These are phyloP conservation scores for Hycleus cichorii DNA, from an alignment of 1,140 invertebrate species.

Conservation along the genomic window DNA sequence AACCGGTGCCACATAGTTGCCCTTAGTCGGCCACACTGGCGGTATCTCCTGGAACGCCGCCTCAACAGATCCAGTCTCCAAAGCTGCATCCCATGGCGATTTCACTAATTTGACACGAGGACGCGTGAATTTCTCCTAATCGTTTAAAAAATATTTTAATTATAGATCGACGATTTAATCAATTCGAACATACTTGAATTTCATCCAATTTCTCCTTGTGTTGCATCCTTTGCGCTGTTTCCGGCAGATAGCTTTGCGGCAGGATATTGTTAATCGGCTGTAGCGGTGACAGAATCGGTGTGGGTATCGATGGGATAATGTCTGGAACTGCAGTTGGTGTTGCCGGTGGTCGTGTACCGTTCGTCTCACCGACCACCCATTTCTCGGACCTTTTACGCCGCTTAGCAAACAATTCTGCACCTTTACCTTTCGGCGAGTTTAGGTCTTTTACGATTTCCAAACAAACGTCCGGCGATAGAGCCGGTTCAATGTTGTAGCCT, in stretches of 20 bases:
- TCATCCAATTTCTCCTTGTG: slow-evolving; percentile 48
- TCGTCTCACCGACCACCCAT: slow-evolving; percentile 76
- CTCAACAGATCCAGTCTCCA: slow-evolving; percentile 62
- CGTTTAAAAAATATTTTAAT: background rate
- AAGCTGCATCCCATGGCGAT: slow-evolving; percentile 67
- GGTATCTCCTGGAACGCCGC: slow-evolving; percentile 53
- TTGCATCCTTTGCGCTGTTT: slow-evolving; percentile 41
- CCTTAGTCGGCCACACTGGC: slow-evolving; percentile 32
- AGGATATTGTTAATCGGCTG: slow-evolving; percentile 37
- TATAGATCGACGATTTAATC: too few relatives aligned
- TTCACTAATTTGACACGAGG: slow-evolving; percentile 55
- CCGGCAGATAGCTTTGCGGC: slow-evolving; percentile 41
- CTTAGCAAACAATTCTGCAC: slow-evolving; percentile 81
- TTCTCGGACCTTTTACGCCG: slow-evolving; percentile 77
- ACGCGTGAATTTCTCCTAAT: slow-evolving; percentile 51
- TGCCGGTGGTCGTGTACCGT: slow-evolving; percentile 26
- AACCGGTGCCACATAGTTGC: slow-evolving; percentile 34
- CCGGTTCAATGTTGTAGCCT: slow-evolving; percentile 55
- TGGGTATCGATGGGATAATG: slow-evolving; percentile 38
- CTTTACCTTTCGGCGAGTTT: slow-evolving; percentile 69
- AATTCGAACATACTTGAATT: slow-evolving; percentile 44
- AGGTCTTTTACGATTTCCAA: slow-evolving; percentile 68
- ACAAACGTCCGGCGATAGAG: slow-evolving; percentile 61
- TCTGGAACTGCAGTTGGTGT: slow-evolving; percentile 27
- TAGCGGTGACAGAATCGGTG: slow-evolving; percentile 37